Percentiles rank a stretch among this genome's conserved stretches.
These are phyloP conservation scores for Ctenicera cuprea DNA, from an alignment of 2,888 invertebrate genomes.

Conservation along the genomic window DNA sequence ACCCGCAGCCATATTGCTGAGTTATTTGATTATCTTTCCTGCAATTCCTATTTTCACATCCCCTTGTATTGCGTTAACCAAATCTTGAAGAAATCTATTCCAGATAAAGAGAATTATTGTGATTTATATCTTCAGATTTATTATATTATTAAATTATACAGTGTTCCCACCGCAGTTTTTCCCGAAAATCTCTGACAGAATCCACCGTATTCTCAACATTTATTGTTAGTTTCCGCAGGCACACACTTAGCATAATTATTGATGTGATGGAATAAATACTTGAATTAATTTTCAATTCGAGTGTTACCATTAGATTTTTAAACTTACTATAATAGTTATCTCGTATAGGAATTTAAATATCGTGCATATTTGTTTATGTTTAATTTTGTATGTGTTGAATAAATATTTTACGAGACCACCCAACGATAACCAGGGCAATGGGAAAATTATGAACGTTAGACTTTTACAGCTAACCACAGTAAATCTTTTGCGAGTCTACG, in stretches of 20 bases:
- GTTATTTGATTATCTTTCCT: conserved; percentile 63
- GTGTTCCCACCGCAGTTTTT: neutral
- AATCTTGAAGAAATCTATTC: conserved; percentile 53
- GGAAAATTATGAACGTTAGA: no score
- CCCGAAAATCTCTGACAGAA: neutral
- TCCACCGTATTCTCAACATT: neutral
- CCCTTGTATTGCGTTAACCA: conserved; percentile 52
- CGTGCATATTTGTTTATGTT: no score
- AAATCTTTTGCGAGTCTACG: neutral
- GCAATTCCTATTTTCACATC: conserved; percentile 58
- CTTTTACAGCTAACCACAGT: neutral
- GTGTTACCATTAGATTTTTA: no score
- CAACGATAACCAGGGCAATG: no score
- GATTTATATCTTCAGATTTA: conserved; percentile 45
- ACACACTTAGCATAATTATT: neutral
- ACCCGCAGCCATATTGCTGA: conserved; percentile 61
- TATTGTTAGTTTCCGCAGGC: neutral
- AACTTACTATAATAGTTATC: no score
- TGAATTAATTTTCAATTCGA: neutral
- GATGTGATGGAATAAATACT: neutral
- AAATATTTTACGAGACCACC: no score
- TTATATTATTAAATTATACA: conserved; percentile 42
- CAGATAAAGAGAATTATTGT: conserved; percentile 48
- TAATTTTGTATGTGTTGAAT: no score
- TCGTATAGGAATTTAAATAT: no score